Evolutionary conservation across 2,797 vertebrate species (phyloP).

Genomic region (Meriones psammophilus): DNA sequence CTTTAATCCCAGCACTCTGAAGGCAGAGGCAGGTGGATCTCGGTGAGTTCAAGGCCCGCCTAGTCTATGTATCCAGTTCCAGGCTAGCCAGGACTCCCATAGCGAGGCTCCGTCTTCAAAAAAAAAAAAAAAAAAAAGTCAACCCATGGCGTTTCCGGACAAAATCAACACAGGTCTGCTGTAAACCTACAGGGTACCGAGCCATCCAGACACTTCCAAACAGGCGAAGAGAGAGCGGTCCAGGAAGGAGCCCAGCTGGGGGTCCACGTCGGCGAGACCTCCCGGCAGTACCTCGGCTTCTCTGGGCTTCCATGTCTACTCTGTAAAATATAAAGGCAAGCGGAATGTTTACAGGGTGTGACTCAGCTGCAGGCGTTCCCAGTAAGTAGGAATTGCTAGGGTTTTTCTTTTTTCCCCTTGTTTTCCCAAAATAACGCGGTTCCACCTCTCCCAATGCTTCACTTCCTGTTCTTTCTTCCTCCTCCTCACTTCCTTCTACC

Average conservation of each 20-base stretch:
- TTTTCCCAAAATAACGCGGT: background rate
- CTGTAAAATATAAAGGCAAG: background rate
- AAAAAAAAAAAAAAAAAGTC: background rate
- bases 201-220: background rate
- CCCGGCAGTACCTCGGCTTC: background rate
- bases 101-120: background rate
- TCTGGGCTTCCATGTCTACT: background rate
- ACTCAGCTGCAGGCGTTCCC: background rate
- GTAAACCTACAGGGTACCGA: background rate
- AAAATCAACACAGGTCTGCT: background rate
- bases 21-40: background rate
- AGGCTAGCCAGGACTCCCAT: background rate
- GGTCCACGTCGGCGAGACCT: background rate
- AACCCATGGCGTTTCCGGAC: background rate
- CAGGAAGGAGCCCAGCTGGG: background rate
- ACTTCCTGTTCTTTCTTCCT: background rate
- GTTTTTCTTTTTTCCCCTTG: background rate
- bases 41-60: background rate
- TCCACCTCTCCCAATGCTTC: background rate
- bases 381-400: background rate
- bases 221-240: background rate
- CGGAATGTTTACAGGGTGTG: background rate
- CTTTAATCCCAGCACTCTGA: too few relatives aligned
- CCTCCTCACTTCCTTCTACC: background rate
- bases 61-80: background rate